Evolutionary conservation across 2,113 vertebrate genomes (phyloP), one percentile per base, ranked within the genome.

Genomic region (Sitta europaea): DNA sequence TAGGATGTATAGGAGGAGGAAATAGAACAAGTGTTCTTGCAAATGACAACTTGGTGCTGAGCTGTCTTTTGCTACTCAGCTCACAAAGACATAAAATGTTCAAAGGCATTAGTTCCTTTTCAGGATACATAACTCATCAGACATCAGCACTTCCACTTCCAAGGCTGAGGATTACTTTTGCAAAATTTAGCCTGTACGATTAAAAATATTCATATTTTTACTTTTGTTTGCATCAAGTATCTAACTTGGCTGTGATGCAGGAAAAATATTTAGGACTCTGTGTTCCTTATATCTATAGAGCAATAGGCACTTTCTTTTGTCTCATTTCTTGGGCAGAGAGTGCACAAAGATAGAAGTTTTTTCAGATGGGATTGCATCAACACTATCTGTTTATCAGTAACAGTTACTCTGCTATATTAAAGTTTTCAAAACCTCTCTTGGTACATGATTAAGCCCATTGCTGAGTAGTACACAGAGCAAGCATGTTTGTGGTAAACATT

Each of bases 141-240:
- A 38, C 51, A 51, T 43, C 72, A 78, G 42, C 80, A 75, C n/a
- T 93, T 92, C 55, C 33, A 11, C 75, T 95, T 81, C n/a, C 12
- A 59, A 91, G 57, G 11, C 58, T 82, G 63, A 79, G 80, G 79
- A 70, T 54, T 35, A 70, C 73, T 68, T 90, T 87, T 36, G 80
- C 38, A 93, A 95, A 94, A 82, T 73, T 43, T 76, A 94, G 14
- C 10, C 28, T 50, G 7, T n/a, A 54, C 9, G 14, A 57, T 59
- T 53, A 51, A 50, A 83, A 78, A 71, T 48, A 62, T 11, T 59
- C 0, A 5, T 76, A 48, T 65, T 90, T 87, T 85, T 31, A 35
- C 24, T 84, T 73, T 53, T 55, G 24, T 11, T 10, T 57, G 3
- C 20, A 8, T 33, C 14, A 75, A 78, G 14, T 40, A 5, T 66